Evolutionary conservation across 2,888 invertebrate genomes (phyloP), one percentile per base, ranked within the genome.

Genomic region (Subacronicta megacephala): DNA sequence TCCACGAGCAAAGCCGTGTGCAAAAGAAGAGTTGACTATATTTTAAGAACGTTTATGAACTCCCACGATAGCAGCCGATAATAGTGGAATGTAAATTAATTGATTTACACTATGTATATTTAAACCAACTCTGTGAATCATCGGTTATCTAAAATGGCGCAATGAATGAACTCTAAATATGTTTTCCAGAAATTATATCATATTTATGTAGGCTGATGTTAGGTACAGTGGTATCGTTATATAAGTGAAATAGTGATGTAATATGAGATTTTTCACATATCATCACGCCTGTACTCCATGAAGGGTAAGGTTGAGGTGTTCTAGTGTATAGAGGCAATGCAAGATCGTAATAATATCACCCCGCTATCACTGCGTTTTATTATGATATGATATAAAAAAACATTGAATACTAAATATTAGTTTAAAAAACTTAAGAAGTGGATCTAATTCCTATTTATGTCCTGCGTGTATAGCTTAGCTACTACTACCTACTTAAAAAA

Each of bases 51-150:
- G 41, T 10, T 0, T 10, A 58, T 33, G 42, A 43, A 40, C 72
- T 61, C 70, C 70, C 73, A 70, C 69, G 59, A 47, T 40, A 43
- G 37, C 41, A 36, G 18, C 41, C 29, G 36, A 53, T 52, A 68
- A 57, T 57, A 31, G 4, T 52, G 37, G 71, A 74, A 69, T 71
- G 64, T 68, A 23, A 57, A 58, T 58, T 69, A 73, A 73, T 73
- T 69, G 70, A 71, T 73, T 61, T 63, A 59, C 35, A 43, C 15
- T 26, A 17, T 20, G 40, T 10, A 36, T 33, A 52, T 42, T 38
- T 42, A 42, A 36, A 56, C 40, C 42, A 49, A 44, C 10, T n/a
- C 23, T 13, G 33, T 74, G 72, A 71, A 38, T 72, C 72, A 75
- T 45, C 7, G 20, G 42, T 63, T 71, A 57, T 59, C 51, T 54